phyloP scores from a whole-genome alignment of 2,888 invertebrate genomes.

The Celastrina argiolus region DNA sequence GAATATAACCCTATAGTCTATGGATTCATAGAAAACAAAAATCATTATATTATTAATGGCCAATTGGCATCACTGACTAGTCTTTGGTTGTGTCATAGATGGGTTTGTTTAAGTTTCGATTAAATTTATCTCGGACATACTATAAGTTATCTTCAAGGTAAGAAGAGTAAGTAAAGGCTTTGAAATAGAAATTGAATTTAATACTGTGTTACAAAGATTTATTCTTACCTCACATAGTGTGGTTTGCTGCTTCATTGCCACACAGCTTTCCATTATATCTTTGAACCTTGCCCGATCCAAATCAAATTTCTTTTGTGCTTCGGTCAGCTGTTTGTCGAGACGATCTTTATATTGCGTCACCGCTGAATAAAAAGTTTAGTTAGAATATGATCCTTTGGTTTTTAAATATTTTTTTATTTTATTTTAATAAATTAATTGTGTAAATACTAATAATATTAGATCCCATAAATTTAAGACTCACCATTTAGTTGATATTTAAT shows the following conservation, averaged over 20 bases:
- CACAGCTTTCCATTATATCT: slow-evolving; percentile 62
- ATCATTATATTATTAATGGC: too few species aligned
- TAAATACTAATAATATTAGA: neutral
- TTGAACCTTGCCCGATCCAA: slow-evolving; percentile 53
- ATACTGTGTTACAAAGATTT: too few species aligned
- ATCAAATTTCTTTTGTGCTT: slow-evolving; percentile 53
- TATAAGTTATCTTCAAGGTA: too few species aligned
- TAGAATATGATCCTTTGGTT: neutral
- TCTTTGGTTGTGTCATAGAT: too few species aligned
- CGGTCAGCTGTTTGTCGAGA: slow-evolving; percentile 58
- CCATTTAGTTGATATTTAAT: slow-evolving; percentile 62
- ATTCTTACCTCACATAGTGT: slow-evolving; percentile 60
- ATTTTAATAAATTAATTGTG: neutral
- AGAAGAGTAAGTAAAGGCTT: too few species aligned
- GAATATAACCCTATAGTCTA: too few species aligned
- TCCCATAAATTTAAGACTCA: slow-evolving; percentile 30
- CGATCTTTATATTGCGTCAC: slow-evolving; percentile 63
- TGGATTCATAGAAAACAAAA: too few species aligned
- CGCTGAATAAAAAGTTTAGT: slow-evolving; percentile 43
- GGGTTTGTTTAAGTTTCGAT: too few species aligned
- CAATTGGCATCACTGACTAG: too few species aligned
- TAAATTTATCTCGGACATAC: too few species aligned
- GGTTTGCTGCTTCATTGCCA: slow-evolving; percentile 62
- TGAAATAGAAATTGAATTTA: too few species aligned
- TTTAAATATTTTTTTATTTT: neutral